Evolutionary conservation across 2,113 vertebrate species (phyloP), one percentile per base, ranked within the genome.

Genomic region (Phalacrocorax pelagicus): DNA sequence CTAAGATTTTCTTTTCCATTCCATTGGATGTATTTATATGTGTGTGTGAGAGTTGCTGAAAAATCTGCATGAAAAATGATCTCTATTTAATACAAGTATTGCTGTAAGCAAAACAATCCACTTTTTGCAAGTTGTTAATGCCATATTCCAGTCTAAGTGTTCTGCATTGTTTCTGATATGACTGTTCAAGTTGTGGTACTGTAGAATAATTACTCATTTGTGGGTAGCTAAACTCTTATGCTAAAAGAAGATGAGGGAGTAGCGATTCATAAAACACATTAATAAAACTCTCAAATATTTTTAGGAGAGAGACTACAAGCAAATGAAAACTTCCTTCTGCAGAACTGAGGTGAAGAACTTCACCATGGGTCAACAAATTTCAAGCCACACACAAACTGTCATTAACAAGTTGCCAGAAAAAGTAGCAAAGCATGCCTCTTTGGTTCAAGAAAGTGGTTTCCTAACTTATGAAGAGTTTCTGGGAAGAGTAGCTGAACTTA

Each of bases 381-480:
- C 99, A 71, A 99, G 98, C 96, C 98, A 99, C 82, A 98, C 98
- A 7, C 99, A 99, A 96, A 97, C 98, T 91, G 97, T 99, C 96
- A 98, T 99, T 96, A 99, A 94, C 97, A 99, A 98, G 96, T 98
- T 99, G 94, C 99, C 99, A 86, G 99, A 99, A 98, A 99, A 99
- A 98, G 98, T 99, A 97, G 97, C 98, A 90, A 99, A 99, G 96
- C 99, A 99, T 74, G 98, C 98, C 10, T 97, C 98, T 80, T 94
- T 99, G 97, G 98, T 99, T 86, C 99, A 99, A 59, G 99, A 99
- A 96, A 99, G 99, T 95, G 98, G 99, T 94, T 98, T 98, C 97
- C 98, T 99, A 88, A 99, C 98, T 19, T 99, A 99, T 29, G 99
- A 99, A 96, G 99, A 99, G 96, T 99, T 99, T 98, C 98, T 99